Percentiles rank a stretch among this genome's conserved stretches.
These are phyloP conservation scores for Diaphora mendica DNA, from an alignment of 2,888 invertebrate species.

Conservation along the genomic window DNA sequence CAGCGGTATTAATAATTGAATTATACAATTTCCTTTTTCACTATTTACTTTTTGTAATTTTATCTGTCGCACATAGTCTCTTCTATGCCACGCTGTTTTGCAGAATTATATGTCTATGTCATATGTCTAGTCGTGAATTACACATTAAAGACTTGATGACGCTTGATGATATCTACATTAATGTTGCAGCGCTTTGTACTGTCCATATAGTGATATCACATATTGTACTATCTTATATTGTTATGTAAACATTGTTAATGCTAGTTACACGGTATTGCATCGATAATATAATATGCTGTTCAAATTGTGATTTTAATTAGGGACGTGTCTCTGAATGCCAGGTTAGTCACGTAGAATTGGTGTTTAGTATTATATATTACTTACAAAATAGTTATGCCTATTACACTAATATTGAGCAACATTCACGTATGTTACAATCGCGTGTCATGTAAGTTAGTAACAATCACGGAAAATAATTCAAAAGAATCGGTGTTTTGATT, in stretches of 20 bases:
- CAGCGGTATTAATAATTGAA: too few species aligned
- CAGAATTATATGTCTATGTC: too few species aligned
- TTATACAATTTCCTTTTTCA: too few species aligned
- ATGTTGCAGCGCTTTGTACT: too few species aligned
- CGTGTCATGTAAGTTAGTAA: conserved; percentile 3
- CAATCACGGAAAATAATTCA: not conserved
- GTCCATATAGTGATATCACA: too few species aligned
- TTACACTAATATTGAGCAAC: conserved; percentile 10
- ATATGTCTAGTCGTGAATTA: too few species aligned
- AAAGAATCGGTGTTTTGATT: not conserved
- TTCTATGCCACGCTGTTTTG: too few species aligned
- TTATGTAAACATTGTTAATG: not conserved
- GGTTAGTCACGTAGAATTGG: not conserved
- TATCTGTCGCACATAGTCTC: too few species aligned
- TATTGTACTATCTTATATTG: not conserved
- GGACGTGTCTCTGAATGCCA: not conserved
- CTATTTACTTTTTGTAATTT: too few species aligned
- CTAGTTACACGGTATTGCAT: not conserved
- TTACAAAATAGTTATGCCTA: not conserved
- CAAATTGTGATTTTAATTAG: not conserved
- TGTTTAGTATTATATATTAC: conserved; percentile 1
- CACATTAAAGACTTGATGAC: too few species aligned
- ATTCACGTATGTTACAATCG: not conserved
- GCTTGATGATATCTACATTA: too few species aligned
- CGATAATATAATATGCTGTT: not conserved